phyloP scores from a whole-genome alignment of 2,888 invertebrate genomes.

The Philaethria dido region DNA sequence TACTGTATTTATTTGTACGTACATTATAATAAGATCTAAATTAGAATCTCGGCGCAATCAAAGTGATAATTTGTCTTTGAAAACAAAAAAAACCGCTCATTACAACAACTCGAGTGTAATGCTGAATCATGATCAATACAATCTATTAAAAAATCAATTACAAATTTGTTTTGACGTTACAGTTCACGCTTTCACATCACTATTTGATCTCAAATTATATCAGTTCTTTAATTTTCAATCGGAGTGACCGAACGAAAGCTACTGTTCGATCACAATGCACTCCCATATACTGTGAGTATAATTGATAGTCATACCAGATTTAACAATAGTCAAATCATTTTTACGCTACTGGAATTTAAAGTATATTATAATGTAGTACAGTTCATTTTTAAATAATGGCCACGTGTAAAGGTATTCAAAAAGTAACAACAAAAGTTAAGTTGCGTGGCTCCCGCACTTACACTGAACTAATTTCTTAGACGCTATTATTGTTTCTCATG shows the following conservation, averaged over 20 bases:
- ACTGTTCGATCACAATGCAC: slow-evolving; percentile 80
- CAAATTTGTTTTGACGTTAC: slow-evolving; percentile 42
- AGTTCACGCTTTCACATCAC: slow-evolving; percentile 58
- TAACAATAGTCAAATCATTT: slow-evolving; percentile 78
- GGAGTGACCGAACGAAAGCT: slow-evolving; percentile 76
- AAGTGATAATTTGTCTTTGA: slow-evolving; percentile 5
- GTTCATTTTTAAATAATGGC: slow-evolving; percentile 48
- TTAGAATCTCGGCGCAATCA: slow-evolving; percentile 1
- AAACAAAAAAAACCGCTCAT: slow-evolving; percentile 3
- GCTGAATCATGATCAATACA: slow-evolving; percentile 41
- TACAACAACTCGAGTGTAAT: slow-evolving; percentile 16
- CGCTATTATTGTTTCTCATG: slow-evolving; percentile 83
- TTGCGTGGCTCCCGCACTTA: slow-evolving; percentile 84
- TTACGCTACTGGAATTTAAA: slow-evolving; percentile 46
- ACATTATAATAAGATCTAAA: neutral
- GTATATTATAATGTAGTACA: slow-evolving; percentile 51
- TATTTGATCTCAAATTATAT: slow-evolving; percentile 76
- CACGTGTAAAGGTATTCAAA: slow-evolving; percentile 61
- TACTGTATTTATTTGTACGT: neutral
- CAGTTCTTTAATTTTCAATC: slow-evolving; percentile 82
- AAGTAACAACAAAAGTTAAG: slow-evolving; percentile 72
- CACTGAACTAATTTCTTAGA: slow-evolving; percentile 80
- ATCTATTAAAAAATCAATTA: slow-evolving; percentile 43
- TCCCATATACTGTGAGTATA: slow-evolving; percentile 78
- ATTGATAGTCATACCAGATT: slow-evolving; percentile 81